A percentile compares a stretch with the other conserved stretches of the same genome.
These are phyloP conservation scores for Gobio occitaniae DNA, from an alignment of 2,797 vertebrate genomes.

Conservation along the genomic window DNA sequence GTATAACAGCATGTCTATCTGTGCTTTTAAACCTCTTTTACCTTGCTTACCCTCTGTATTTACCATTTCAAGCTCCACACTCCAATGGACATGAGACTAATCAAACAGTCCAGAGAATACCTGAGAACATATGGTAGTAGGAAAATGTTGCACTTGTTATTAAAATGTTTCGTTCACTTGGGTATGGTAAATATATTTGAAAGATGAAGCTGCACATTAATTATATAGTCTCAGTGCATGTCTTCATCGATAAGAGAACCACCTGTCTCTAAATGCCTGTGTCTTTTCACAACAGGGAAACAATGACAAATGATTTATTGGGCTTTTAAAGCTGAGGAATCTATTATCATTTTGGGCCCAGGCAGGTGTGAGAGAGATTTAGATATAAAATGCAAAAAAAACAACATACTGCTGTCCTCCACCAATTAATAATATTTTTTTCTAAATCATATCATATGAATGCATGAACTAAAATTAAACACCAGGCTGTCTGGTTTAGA, in stretches of 20 bases:
- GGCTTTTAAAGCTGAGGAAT: conserved; percentile 36
- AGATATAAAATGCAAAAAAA: conserved; percentile 4
- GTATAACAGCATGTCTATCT: not conserved
- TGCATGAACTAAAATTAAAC: not conserved
- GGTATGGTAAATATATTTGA: conserved; percentile 18
- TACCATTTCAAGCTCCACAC: not conserved
- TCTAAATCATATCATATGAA: not conserved
- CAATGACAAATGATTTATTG: conserved; percentile 10
- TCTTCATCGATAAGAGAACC: conserved; percentile 16
- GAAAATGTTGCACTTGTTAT: conserved; percentile 5
- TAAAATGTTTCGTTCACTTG: conserved; percentile 9
- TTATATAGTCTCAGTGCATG: not conserved
- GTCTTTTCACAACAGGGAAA: conserved; percentile 13
- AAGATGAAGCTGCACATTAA: not conserved
- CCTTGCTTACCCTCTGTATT: not conserved
- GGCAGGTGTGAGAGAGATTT: conserved; percentile 14
- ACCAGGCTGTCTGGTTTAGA: not conserved
- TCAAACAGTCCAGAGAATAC: not conserved
- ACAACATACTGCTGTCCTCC: not conserved
- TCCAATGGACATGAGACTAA: not conserved
- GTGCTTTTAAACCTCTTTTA: conserved; percentile 13
- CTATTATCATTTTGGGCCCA: conserved; percentile 22
- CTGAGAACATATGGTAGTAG: conserved; percentile 25
- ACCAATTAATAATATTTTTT: not conserved
- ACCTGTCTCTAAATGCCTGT: not conserved